A percentile compares a stretch with the other conserved stretches of the same genome.
phyloP scores from a whole-genome alignment of 2,888 invertebrate species.

The Serrognathus titanus region DNA sequence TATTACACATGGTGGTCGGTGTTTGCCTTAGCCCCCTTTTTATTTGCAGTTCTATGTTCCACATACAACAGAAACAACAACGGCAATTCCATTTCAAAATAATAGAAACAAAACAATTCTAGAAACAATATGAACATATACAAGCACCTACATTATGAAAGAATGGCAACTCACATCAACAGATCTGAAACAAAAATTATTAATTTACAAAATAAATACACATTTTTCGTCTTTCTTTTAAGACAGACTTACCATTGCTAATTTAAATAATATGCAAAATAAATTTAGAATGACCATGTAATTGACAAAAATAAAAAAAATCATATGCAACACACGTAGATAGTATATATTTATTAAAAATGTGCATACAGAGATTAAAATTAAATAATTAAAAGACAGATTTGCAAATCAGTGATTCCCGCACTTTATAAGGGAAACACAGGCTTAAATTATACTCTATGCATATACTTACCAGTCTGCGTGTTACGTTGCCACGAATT shows the following conservation, averaged over 20 bases:
- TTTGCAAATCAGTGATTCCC: too few species aligned
- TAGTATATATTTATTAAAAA: too few species aligned
- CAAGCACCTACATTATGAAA: conserved; percentile 35
- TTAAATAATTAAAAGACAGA: too few species aligned
- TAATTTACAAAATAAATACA: conserved; percentile 20
- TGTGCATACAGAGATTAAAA: too few species aligned
- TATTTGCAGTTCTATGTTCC: not conserved
- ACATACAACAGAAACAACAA: conserved; percentile 15
- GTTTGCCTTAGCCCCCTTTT: not conserved
- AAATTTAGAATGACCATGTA: too few species aligned
- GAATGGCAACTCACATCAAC: conserved; percentile 45
- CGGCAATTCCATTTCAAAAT: conserved; percentile 29
- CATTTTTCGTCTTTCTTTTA: conserved; percentile 6
- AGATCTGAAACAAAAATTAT: conserved; percentile 42
- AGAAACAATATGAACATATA: conserved; percentile 19
- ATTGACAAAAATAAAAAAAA: too few species aligned
- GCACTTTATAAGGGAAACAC: too few species aligned
- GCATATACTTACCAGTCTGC: conserved; percentile 37
- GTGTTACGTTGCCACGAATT: conserved; percentile 46
- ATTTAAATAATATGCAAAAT: too few species aligned
- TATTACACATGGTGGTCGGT: conserved; percentile 2
- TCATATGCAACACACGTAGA: too few species aligned
- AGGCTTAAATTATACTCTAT: too few species aligned
- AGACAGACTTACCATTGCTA: too few species aligned
- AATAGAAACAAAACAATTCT: conserved; percentile 15